phyloP scores from a whole-genome alignment of 2,888 invertebrate species.

The Drosophila yooni region DNA sequence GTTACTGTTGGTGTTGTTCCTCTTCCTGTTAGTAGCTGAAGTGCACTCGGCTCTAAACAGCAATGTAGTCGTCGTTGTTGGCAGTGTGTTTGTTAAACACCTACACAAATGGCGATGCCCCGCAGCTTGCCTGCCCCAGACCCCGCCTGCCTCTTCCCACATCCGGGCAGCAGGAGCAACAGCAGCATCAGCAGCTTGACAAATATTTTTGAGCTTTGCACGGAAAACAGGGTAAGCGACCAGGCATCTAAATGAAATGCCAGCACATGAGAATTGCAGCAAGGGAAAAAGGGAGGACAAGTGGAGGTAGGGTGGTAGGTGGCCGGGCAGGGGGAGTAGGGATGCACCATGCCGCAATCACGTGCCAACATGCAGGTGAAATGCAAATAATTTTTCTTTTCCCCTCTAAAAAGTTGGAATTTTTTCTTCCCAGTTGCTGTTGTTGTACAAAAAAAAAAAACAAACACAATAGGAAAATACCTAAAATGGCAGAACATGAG shows the following conservation, averaged over 20 bases:
- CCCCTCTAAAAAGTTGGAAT: conserved; percentile 49
- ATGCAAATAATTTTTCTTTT: conserved; percentile 79
- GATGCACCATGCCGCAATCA: conserved; percentile 65
- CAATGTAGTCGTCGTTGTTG: conserved; percentile 51
- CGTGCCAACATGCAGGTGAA: conserved; percentile 79
- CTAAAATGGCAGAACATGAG: conserved; percentile 63
- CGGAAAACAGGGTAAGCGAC: conserved; percentile 41
- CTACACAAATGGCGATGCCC: conserved; percentile 62
- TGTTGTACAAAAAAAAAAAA: conserved; percentile 24
- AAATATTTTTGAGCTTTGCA: conserved; percentile 67
- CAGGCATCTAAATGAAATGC: conserved; percentile 68
- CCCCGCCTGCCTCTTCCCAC: not conserved
- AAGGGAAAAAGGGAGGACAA: not conserved
- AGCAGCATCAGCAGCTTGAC: conserved; percentile 50
- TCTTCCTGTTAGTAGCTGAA: conserved; percentile 40
- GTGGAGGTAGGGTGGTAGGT: not conserved
- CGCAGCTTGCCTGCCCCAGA: not conserved
- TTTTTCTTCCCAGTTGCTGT: conserved; percentile 30
- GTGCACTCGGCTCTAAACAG: conserved; percentile 70
- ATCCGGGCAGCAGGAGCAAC: conserved; percentile 7
- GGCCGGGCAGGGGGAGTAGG: not conserved
- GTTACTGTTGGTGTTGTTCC: conserved; percentile 27
- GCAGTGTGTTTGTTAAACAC: conserved; percentile 74
- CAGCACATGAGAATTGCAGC: conserved; percentile 49
- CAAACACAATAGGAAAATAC: conserved; percentile 34